Conservation (phyloP, 2,888 invertebrate genomes). For the Alloplasta piceator region DNA sequence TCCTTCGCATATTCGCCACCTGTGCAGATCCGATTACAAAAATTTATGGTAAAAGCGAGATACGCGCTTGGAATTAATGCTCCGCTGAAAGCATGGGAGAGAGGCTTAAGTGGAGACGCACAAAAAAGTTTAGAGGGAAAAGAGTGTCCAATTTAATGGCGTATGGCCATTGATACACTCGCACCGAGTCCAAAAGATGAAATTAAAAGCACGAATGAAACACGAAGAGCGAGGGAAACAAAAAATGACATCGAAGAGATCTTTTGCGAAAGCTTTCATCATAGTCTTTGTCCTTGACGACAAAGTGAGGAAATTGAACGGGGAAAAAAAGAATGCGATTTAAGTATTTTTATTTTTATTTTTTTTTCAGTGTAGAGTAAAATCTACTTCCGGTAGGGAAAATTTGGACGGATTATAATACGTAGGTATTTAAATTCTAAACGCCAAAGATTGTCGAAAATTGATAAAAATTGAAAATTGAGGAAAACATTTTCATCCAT, state of each 20-base stretch:
- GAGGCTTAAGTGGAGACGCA: constrained; percentile 15
- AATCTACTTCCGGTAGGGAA: no score
- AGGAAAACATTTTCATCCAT: no score
- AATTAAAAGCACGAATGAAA: constrained; percentile 62
- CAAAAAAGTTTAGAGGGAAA: constrained; percentile 30
- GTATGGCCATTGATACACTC: constrained; percentile 10
- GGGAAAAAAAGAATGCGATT: constrained; percentile 57
- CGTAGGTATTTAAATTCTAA: no score
- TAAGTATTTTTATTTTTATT: no score
- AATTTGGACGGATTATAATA: no score
- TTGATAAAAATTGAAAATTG: no score
- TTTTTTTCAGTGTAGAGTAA: no score
- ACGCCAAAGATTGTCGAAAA: constrained; percentile 30
- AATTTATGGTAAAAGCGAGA: constrained; percentile 4
- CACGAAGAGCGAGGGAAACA: constrained; percentile 28
- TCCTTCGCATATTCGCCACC: constrained; percentile 29
- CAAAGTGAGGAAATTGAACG: constrained; percentile 8
- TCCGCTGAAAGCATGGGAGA: constrained; percentile 33
- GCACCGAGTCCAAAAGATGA: constrained; percentile 53
- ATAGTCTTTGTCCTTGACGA: constrained; percentile 18
- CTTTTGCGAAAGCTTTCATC: constrained; percentile 41
- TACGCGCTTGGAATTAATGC: constrained; percentile 37
- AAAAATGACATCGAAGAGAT: constrained; percentile 35
- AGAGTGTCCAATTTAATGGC: constrained; percentile 47
- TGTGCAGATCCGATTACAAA: constrained; percentile 11